Evolutionary conservation across 2,797 vertebrate genomes (phyloP).

Genomic region (Ptychadena robeensis): DNA sequence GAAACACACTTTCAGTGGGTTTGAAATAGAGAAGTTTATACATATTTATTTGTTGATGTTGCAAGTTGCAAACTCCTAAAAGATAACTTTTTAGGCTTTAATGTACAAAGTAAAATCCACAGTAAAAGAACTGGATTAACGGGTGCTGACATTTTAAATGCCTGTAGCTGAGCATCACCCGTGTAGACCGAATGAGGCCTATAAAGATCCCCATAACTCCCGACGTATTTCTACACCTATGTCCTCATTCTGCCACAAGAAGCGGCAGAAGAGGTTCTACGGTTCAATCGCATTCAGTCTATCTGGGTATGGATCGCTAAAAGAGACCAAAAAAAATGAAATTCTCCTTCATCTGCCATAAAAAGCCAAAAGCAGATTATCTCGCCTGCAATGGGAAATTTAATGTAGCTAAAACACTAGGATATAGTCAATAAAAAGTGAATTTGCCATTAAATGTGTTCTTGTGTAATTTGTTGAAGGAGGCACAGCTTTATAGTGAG

Average conservation of each 20-base stretch:
- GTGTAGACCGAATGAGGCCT: not conserved
- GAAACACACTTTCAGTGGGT: not conserved
- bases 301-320: conserved; percentile 18
- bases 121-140: conserved; percentile 18
- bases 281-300: conserved; percentile 1
- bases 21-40: not conserved
- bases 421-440: conserved; percentile 64
- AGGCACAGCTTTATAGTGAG: conserved; percentile 62
- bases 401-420: conserved; percentile 64
- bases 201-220: conserved; percentile 26
- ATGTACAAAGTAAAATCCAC: not conserved
- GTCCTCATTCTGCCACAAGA: conserved; percentile 23
- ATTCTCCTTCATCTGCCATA: conserved; percentile 27
- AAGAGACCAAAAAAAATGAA: conserved; percentile 34
- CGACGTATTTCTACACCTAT: conserved; percentile 2
- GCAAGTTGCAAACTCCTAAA: not conserved
- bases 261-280: not conserved
- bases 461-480: conserved; percentile 61
- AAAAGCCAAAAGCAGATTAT: conserved; percentile 55
- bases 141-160: conserved; percentile 19
- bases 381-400: conserved; percentile 54
- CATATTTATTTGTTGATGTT: not conserved
- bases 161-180: not conserved
- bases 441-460: conserved; percentile 69
- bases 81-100: not conserved